phyloP scores from a whole-genome alignment of 2,797 vertebrate genomes.

The Manis crassicaudata region DNA sequence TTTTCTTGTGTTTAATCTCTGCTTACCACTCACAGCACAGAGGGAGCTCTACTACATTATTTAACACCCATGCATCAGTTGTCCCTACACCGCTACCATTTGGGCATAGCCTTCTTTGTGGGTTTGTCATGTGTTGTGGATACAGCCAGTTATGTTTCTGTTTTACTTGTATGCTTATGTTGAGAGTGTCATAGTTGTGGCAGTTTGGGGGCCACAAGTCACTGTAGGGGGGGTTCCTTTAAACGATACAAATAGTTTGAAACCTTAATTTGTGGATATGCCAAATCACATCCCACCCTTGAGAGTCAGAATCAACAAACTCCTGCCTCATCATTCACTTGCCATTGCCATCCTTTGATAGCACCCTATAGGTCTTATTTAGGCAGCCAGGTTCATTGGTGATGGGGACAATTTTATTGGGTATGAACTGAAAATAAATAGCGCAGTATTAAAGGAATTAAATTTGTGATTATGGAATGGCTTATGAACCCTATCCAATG shows the following conservation, averaged over 20 bases:
- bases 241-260: neutral
- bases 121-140: neutral
- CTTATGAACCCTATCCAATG: slow-evolving; percentile 26
- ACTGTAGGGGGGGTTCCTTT: neutral
- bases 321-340: neutral
- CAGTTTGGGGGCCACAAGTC: neutral
- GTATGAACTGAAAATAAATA: slow-evolving; percentile 10
- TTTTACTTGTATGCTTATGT: neutral
- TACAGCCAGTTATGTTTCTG: neutral
- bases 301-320: neutral
- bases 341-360: neutral
- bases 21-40: neutral
- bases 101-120: neutral
- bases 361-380: neutral
- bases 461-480: slow-evolving; percentile 36
- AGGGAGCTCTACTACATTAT: neutral
- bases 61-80: neutral
- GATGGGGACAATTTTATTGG: neutral
- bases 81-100: neutral
- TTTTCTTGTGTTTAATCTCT: neutral
- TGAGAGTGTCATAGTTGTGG: neutral
- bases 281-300: neutral
- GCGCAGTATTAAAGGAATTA: neutral
- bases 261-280: neutral
- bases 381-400: neutral